Base-by-base conservation (phyloP, 1,140 invertebrate genomes). In the Ceratina australensis region DNA sequence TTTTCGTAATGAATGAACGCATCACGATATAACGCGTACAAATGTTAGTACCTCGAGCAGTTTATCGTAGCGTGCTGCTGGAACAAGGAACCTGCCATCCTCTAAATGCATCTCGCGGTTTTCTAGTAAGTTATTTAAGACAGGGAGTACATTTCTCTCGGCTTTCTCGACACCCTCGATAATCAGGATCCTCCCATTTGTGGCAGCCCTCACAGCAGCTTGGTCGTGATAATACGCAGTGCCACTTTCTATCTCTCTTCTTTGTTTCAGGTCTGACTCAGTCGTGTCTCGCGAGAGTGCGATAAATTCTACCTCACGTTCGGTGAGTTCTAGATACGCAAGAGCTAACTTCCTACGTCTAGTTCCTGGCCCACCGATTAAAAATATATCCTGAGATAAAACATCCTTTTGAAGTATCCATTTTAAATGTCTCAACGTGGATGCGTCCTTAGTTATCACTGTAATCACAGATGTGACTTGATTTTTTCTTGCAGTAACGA, bases 51-150 rank as follows among this genome's bases (percentile, higher is more conserved):
- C 97, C 93, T 96, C 88, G 8, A 98, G 90, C 13, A 99, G 93
- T 92, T 97, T 97, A 89, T 99, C 98, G 90, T 98, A 99, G 92
- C 97, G 94, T 3, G 94, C 90, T 28, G 97, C 95, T 2, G 97
- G 95, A 87, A 99, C 96, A 18, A 99, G 93, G 91, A 99, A 98
- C 81, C 98, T 93, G 0, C 98, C 98, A 94, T 99, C 98, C 93
- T 99, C 98, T 59, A 99, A 93, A 91, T 99, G 97, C 98, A 99
- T 99, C 92, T 99, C 98, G 66, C 98, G 93, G 92, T 99, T 99
- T 93, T 99, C 98, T n/a, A 99, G 92, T 33, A 99, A 94, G 93
- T 99, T 99, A 92, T 99, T 99, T n/a, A 99, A 90, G 54, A 99
- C 96, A 57, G 98, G 98, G 59, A 99, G 93, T 42, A 99, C 98